Evolutionary conservation across 2,888 invertebrate species (phyloP).

Genomic region (Polydrusus cervinus): DNA sequence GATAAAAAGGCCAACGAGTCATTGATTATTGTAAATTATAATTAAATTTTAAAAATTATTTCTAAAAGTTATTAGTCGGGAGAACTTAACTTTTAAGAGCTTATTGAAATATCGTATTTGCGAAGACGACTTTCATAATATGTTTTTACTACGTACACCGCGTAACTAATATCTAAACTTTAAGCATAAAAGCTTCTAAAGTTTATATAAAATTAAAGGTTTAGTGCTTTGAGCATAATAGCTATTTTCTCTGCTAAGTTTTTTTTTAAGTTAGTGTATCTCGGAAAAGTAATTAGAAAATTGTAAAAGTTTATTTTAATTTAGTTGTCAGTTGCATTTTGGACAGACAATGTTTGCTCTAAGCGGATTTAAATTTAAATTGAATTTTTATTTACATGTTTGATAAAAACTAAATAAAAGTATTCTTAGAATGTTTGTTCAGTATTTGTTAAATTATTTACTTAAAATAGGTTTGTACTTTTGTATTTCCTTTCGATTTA

Average conservation of each 20-base stretch:
- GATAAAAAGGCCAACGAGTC: too few relatives aligned
- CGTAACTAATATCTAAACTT: conserved; percentile 9
- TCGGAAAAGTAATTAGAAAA: conserved; percentile 15
- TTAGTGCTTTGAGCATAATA: not conserved
- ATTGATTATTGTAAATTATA: too few relatives aligned
- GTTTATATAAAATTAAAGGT: conserved; percentile 13
- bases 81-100: too few relatives aligned
- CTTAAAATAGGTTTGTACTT: too few relatives aligned
- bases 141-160: not conserved
- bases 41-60: too few relatives aligned
- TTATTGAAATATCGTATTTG: too few relatives aligned
- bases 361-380: not conserved
- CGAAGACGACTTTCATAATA: not conserved
- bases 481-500: too few relatives aligned
- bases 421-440: too few relatives aligned
- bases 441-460: too few relatives aligned
- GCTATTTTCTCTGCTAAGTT: conserved; percentile 3
- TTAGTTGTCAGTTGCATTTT: conserved; percentile 1
- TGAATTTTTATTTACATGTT: not conserved
- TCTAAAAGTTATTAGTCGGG: too few relatives aligned
- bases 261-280: conserved; percentile 7
- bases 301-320: conserved; percentile 1
- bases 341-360: not conserved
- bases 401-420: too few relatives aligned
- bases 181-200: conserved; percentile 13